Conservation (phyloP, 1,140 invertebrate species). For the Bombus pascuorum region DNA sequence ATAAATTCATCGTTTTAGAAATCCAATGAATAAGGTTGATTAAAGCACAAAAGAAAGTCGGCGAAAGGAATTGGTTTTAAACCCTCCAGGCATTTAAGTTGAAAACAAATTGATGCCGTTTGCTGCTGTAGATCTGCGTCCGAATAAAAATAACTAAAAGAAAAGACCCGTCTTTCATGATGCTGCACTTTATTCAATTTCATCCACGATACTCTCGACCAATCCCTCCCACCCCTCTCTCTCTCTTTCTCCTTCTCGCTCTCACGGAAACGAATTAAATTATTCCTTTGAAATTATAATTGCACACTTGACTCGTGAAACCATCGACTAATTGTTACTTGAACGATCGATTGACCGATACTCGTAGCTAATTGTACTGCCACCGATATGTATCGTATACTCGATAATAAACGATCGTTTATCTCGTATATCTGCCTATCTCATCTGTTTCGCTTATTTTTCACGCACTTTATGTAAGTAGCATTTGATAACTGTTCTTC, state of each 20-base stretch:
- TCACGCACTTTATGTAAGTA: neutral
- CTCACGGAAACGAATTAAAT: constrained; percentile 23
- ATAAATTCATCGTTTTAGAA: neutral
- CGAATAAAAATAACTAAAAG: constrained; percentile 35
- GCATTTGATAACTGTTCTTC: neutral
- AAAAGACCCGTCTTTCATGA: constrained; percentile 18
- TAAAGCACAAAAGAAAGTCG: neutral
- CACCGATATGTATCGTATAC: neutral
- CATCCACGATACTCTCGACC: constrained; percentile 26
- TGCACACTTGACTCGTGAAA: constrained; percentile 15
- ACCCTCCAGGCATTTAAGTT: neutral
- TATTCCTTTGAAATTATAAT: constrained; percentile 55
- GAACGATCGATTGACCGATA: constrained; percentile 25
- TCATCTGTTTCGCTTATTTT: neutral
- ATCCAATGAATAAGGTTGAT: neutral
- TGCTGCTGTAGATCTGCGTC: neutral
- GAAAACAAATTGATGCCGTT: constrained; percentile 29
- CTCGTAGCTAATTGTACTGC: constrained; percentile 23
- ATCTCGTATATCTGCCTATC: neutral
- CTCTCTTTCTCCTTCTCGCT: too few relatives aligned
- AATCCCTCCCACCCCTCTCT: neutral
- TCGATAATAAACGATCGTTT: constrained; percentile 33
- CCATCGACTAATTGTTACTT: constrained; percentile 30
- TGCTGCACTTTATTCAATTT: constrained; percentile 42
- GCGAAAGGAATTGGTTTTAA: constrained; percentile 12